Percentiles rank a stretch among this genome's conserved stretches.
phyloP scores from a whole-genome alignment of 2,888 invertebrate genomes.

The Pogonocherus hispidulus region DNA sequence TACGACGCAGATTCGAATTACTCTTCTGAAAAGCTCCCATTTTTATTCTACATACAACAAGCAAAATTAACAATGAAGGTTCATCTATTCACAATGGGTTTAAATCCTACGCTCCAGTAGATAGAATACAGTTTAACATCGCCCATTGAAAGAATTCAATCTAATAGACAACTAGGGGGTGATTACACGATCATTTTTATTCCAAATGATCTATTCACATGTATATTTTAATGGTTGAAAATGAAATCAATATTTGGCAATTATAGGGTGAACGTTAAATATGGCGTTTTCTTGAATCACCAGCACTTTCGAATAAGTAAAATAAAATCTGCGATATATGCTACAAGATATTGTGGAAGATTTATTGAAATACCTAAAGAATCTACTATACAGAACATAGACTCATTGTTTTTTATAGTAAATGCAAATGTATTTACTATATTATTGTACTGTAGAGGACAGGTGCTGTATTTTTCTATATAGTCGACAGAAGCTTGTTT shows the following conservation, averaged over 20 bases:
- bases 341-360: no score
- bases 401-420: no score
- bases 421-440: no score
- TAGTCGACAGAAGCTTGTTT: no score
- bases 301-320: no score
- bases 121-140: slow-evolving; percentile 23
- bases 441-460: no score
- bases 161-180: slow-evolving; percentile 22
- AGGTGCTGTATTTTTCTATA: no score
- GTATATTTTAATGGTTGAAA: background rate
- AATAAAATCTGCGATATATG: no score
- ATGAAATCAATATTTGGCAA: background rate
- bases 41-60: slow-evolving; percentile 9
- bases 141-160: slow-evolving; percentile 28
- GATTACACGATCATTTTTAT: slow-evolving; percentile 20
- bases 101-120: slow-evolving; percentile 27
- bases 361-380: no score
- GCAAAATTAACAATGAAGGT: slow-evolving; percentile 19
- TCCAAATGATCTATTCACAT: slow-evolving; percentile 22
- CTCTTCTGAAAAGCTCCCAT: background rate
- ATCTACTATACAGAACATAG: no score
- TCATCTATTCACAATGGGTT: slow-evolving; percentile 14
- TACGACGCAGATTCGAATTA: slow-evolving; percentile 12
- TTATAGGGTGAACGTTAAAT: no score
- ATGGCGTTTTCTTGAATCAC: no score